These are phyloP conservation scores for Plestiodon gilberti DNA, from an alignment of 2,113 vertebrate species.

Conservation along the genomic window DNA sequence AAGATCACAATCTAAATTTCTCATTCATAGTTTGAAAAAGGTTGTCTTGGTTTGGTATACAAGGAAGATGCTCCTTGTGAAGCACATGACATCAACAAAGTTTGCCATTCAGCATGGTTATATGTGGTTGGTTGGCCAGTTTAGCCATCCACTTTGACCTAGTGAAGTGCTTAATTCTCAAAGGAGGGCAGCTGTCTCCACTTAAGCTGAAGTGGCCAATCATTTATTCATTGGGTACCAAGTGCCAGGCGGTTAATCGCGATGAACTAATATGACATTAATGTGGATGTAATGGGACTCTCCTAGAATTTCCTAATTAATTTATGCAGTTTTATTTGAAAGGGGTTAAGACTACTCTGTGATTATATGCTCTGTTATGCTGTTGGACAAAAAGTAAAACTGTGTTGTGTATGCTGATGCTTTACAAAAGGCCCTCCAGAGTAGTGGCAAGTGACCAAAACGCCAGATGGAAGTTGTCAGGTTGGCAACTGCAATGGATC, in stretches of 20 bases:
- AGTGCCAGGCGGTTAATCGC: slow-evolving; percentile 20
- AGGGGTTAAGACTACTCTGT: background rate
- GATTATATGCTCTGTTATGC: background rate
- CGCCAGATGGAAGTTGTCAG: background rate
- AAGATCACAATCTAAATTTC: no score
- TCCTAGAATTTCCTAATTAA: background rate
- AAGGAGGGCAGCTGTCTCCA: slow-evolving; percentile 45
- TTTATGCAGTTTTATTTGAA: background rate
- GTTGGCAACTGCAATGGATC: background rate
- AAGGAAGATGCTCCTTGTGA: background rate
- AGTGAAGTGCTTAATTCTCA: slow-evolving; percentile 43
- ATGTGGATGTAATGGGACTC: slow-evolving; percentile 1
- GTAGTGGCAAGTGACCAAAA: background rate
- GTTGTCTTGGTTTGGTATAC: background rate
- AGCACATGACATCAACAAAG: background rate
- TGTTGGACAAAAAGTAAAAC: slow-evolving; percentile 9
- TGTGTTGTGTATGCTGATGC: background rate
- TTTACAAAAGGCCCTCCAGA: background rate
- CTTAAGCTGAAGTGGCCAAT: slow-evolving; percentile 53
- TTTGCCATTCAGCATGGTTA: background rate
- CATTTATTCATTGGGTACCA: slow-evolving; percentile 53
- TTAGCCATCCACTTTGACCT: slow-evolving; percentile 19
- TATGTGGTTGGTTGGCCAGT: slow-evolving; percentile 11
- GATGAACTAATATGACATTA: background rate
- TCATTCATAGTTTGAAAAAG: background rate